A percentile compares a stretch with the other conserved stretches of the same genome.
These are phyloP conservation scores for Zaprionus vittiger DNA, from an alignment of 1,140 invertebrate species.

Conservation along the genomic window DNA sequence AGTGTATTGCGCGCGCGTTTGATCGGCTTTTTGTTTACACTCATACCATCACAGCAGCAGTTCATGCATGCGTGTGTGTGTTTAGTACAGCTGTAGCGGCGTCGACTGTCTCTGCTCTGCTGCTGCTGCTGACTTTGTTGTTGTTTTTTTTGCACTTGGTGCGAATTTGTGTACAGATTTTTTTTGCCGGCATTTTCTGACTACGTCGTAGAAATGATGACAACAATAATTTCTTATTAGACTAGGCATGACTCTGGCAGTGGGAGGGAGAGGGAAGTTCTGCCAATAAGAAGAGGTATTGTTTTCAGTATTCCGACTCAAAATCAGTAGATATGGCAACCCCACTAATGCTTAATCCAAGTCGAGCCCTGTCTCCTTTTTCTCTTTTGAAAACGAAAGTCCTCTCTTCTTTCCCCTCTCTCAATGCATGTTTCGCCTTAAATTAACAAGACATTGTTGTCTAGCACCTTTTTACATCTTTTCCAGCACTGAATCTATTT, in stretches of 20 bases:
- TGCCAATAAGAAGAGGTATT: too few relatives aligned
- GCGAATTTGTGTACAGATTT: conserved; percentile 48
- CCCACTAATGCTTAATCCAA: neutral
- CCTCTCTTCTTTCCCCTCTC: too few relatives aligned
- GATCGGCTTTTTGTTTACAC: conserved; percentile 71
- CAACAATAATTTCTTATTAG: conserved; percentile 73
- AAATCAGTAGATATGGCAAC: neutral
- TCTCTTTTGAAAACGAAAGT: too few relatives aligned
- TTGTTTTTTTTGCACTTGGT: conserved; percentile 31
- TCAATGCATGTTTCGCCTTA: too few relatives aligned
- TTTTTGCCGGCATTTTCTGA: conserved; percentile 71
- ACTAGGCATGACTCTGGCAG: conserved; percentile 26
- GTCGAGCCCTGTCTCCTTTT: too few relatives aligned
- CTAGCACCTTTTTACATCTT: neutral
- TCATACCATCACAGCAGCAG: conserved; percentile 22
- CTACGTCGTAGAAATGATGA: conserved; percentile 45
- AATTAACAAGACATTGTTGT: neutral
- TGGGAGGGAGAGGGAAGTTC: too few relatives aligned
- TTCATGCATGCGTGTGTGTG: conserved; percentile 24
- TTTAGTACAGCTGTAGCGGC: conserved; percentile 51
- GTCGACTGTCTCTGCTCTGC: conserved; percentile 12
- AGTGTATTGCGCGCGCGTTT: conserved; percentile 49
- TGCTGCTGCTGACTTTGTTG: conserved; percentile 32
- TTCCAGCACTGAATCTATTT: conserved; percentile 25
- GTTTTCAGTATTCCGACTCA: too few relatives aligned